Evolutionary conservation across 2,113 vertebrate species (phyloP).

Genomic region (Mesembrinibis cayennensis): DNA sequence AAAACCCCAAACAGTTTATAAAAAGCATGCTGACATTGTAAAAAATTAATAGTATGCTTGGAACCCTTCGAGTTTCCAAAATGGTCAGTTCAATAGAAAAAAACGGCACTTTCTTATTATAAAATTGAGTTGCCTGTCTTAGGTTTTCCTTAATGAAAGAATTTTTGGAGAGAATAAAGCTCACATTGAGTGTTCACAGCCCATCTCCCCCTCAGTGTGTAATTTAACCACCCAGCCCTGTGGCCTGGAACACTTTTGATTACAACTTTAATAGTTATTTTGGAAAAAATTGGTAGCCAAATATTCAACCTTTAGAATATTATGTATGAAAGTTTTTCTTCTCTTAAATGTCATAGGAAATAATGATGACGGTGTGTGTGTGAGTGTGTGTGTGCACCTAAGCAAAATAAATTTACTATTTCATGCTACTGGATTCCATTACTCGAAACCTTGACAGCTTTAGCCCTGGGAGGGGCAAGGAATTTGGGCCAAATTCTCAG

Average conservation of each 20-base stretch:
- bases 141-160: constrained; percentile 51
- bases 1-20: constrained; percentile 60
- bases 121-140: constrained; percentile 64
- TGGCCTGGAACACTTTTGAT: constrained; percentile 60
- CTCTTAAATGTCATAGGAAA: constrained; percentile 67
- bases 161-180: constrained; percentile 51
- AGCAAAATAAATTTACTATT: constrained; percentile 32
- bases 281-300: constrained; percentile 60
- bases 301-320: constrained; percentile 65
- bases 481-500: constrained; percentile 35
- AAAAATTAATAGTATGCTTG: constrained; percentile 71
- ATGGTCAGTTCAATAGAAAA: constrained; percentile 46
- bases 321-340: constrained; percentile 53
- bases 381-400: background rate
- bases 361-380: constrained; percentile 7
- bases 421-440: constrained; percentile 50
- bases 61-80: constrained; percentile 57
- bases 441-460: constrained; percentile 26
- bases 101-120: constrained; percentile 27
- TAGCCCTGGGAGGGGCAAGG: background rate
- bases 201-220: constrained; percentile 29
- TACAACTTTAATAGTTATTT: constrained; percentile 63
- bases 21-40: constrained; percentile 67
- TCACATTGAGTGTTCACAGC: constrained; percentile 28
- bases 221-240: constrained; percentile 53